These are phyloP conservation scores for Xestobium rufovillosum DNA, from an alignment of 2,888 invertebrate species.

Conservation along the genomic window DNA sequence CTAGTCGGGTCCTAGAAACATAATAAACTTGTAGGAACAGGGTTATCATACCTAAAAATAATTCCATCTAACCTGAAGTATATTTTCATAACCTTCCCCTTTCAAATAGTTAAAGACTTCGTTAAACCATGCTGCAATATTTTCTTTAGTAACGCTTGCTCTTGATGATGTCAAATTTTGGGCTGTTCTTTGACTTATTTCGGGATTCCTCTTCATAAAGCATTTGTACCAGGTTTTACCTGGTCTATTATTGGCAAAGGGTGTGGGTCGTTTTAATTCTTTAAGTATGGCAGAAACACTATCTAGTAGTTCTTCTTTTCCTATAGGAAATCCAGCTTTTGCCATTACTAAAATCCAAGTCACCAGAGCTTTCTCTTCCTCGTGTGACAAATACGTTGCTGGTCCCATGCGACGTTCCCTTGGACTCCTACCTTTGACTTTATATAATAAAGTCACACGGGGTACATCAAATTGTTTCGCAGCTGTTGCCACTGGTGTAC, in stretches of 20 bases:
- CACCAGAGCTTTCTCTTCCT: constrained; percentile 10
- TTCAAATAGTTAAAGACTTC: no score
- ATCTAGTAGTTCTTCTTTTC: constrained; percentile 29
- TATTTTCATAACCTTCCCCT: no score
- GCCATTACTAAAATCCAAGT: constrained; percentile 26
- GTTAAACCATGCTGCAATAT: constrained; percentile 12
- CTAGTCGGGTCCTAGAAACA: constrained; percentile 27
- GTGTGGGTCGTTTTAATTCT: constrained; percentile 21
- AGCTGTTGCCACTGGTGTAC: constrained; percentile 17
- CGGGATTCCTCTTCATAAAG: constrained; percentile 11
- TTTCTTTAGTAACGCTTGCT: constrained; percentile 10
- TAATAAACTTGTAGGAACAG: no score
- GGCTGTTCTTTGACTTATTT: constrained; percentile 27
- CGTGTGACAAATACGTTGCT: constrained; percentile 7
- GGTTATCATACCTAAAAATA: no score
- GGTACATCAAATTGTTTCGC: constrained; percentile 24
- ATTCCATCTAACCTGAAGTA: no score
- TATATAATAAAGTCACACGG: constrained; percentile 17
- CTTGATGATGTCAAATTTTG: constrained; percentile 20
- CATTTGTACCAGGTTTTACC: constrained; percentile 32
- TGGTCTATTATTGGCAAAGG: constrained; percentile 29
- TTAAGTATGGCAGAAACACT: constrained; percentile 25
- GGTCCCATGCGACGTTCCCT: constrained; percentile 11
- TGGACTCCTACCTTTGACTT: constrained; percentile 17
- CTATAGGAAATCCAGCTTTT: constrained; percentile 30